phyloP scores from a whole-genome alignment of 35 echinoderm and acorn worm genomes.

The Nesometra sesokonis region DNA sequence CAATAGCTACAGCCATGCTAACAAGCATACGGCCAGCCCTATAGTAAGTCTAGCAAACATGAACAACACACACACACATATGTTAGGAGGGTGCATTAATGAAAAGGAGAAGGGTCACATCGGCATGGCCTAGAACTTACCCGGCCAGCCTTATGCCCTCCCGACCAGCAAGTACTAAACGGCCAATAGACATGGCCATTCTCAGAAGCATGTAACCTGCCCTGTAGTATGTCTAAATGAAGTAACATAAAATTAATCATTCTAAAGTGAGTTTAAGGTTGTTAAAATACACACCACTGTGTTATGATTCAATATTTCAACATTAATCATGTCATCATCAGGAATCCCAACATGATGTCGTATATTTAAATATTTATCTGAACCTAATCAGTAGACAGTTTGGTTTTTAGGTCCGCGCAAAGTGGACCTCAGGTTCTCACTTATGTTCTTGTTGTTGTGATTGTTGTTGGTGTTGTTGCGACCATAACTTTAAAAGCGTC shows the following conservation, averaged over 20 bases:
- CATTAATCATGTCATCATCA: too few species aligned
- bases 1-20: constrained; percentile 73
- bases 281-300: too few species aligned
- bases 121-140: constrained; percentile 23
- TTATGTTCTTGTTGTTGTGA: too few species aligned
- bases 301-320: too few species aligned
- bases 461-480: too few species aligned
- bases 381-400: too few species aligned
- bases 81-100: not conserved
- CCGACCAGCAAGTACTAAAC: constrained; percentile 75
- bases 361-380: too few species aligned
- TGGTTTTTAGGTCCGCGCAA: too few species aligned
- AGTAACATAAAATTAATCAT: not conserved
- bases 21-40: constrained; percentile 84
- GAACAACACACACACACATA: not conserved
- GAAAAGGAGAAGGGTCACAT: not conserved
- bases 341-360: too few species aligned
- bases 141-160: constrained; percentile 86
- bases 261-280: too few species aligned
- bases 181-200: constrained; percentile 70
- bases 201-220: constrained; percentile 86
- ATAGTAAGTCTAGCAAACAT: constrained; percentile 58
- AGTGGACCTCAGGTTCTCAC: too few species aligned
- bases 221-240: constrained; percentile 50
- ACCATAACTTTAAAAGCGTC: too few species aligned